Conservation (phyloP, 2,113 vertebrate genomes). For the Oceanodroma tethys region DNA sequence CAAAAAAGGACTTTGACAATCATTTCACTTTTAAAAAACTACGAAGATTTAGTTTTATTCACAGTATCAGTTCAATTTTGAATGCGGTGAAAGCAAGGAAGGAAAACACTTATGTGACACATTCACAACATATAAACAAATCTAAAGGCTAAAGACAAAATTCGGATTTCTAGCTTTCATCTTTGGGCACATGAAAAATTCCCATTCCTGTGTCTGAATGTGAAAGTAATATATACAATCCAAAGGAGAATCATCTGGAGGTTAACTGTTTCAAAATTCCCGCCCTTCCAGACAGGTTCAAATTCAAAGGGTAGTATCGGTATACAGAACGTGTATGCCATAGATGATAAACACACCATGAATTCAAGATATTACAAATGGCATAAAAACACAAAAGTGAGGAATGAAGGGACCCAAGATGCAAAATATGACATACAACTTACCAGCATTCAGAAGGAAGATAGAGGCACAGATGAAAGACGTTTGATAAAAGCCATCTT, state of each 20-base stretch:
- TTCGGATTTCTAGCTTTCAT: background rate
- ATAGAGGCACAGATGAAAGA: constrained; percentile 85
- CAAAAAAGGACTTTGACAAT: background rate
- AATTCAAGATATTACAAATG: background rate
- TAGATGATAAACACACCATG: background rate
- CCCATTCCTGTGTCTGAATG: background rate
- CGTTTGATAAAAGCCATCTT: constrained; percentile 87
- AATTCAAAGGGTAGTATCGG: background rate
- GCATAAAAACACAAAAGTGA: background rate
- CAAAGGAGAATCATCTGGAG: background rate
- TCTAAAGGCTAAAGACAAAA: background rate
- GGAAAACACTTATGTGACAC: background rate
- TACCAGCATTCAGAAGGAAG: constrained; percentile 92
- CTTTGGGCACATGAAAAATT: background rate
- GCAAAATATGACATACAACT: background rate
- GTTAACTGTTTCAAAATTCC: background rate
- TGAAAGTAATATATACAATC: background rate
- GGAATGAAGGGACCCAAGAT: background rate
- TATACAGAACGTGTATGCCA: background rate
- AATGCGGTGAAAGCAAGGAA: background rate
- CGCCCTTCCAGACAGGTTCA: background rate
- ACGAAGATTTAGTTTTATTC: background rate
- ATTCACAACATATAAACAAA: background rate
- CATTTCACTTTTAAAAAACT: background rate
- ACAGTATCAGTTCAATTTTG: background rate